These are phyloP conservation scores for Parazoanthus atlanticus DNA, from an alignment of 92 coral and sea anemone species.

Conservation along the genomic window DNA sequence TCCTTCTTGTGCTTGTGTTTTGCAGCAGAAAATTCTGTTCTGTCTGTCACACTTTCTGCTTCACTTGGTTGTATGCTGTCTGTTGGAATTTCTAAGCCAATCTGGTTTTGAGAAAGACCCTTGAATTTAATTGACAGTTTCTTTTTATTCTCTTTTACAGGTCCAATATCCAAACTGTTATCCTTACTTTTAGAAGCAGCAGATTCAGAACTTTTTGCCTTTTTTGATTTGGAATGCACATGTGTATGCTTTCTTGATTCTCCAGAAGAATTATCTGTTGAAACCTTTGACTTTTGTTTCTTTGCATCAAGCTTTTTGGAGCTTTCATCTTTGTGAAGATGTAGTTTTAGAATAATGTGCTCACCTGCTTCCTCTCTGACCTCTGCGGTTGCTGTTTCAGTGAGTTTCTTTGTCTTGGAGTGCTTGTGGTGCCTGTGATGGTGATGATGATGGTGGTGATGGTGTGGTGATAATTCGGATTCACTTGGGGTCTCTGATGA, in stretches of 20 bases:
- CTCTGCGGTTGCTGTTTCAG: slow-evolving; percentile 58
- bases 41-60: neutral
- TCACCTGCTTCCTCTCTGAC: slow-evolving; percentile 68
- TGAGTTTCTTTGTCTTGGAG: slow-evolving; percentile 65
- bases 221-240: slow-evolving; percentile 12
- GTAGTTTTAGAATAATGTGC: slow-evolving; percentile 89
- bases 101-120: slow-evolving; percentile 62
- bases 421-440: slow-evolving; percentile 65
- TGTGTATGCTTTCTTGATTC: slow-evolving; percentile 10
- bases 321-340: slow-evolving; percentile 74
- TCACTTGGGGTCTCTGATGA: neutral
- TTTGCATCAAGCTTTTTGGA: slow-evolving; percentile 35
- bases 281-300: slow-evolving; percentile 21
- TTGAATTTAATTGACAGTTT: slow-evolving; percentile 82
- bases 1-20: slow-evolving; percentile 19
- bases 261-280: neutral
- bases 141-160: slow-evolving; percentile 46
- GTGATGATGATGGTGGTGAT: slow-evolving; percentile 42
- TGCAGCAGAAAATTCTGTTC: neutral
- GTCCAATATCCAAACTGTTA: neutral
- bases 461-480: neutral
- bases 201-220: neutral
- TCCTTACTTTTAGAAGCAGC: neutral
- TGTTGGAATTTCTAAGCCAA: slow-evolving; percentile 52
- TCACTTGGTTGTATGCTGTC: slow-evolving; percentile 19